Evolutionary conservation across 1,140 invertebrate species (phyloP).

Genomic region (Apis laboriosa): DNA sequence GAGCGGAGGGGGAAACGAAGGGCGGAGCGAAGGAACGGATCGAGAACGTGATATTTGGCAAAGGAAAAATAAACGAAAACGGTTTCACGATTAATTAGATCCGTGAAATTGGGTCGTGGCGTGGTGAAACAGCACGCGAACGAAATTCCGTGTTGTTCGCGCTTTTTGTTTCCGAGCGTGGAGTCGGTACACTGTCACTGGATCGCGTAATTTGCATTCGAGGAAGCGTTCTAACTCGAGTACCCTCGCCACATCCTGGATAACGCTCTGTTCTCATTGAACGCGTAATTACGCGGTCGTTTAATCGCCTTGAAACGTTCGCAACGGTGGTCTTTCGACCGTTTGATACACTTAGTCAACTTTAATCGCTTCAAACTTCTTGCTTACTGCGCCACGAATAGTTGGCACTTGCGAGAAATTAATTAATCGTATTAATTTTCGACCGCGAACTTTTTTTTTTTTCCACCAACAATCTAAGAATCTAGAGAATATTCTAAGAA

Average conservation of each 20-base stretch:
- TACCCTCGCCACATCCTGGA: conserved; percentile 11
- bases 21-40: not conserved
- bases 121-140: conserved; percentile 9
- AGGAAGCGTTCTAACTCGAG: conserved; percentile 22
- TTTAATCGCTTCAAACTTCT: not conserved
- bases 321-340: not conserved
- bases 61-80: conserved; percentile 49
- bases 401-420: not conserved
- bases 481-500: too few species aligned
- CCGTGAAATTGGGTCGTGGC: conserved; percentile 56
- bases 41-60: not conserved
- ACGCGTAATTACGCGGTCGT: conserved; percentile 21
- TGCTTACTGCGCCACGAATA: not conserved
- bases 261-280: conserved; percentile 15
- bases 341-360: not conserved
- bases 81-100: conserved; percentile 61
- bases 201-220: conserved; percentile 15
- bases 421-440: not conserved
- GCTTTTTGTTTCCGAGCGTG: not conserved
- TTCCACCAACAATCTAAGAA: too few species aligned
- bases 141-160: not conserved
- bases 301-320: conserved; percentile 5
- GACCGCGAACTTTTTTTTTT: too few species aligned
- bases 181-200: not conserved
- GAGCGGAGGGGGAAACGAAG: not conserved